These are phyloP conservation scores for Acanthiza pusilla DNA, from an alignment of 2,797 vertebrate genomes.

Conservation along the genomic window DNA sequence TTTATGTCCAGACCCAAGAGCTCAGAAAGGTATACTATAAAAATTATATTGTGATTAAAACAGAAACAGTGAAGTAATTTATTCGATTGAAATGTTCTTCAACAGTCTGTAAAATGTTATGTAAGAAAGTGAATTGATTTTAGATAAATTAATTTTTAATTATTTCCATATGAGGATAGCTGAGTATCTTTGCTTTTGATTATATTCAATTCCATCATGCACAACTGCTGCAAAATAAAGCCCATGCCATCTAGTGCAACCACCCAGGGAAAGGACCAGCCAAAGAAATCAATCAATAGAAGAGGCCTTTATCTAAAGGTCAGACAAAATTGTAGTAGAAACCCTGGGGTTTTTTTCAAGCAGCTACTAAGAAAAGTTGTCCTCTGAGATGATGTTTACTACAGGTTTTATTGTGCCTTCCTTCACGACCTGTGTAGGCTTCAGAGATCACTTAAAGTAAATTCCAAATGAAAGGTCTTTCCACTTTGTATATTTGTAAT, in stretches of 20 bases:
- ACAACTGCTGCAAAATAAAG: background rate
- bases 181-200: background rate
- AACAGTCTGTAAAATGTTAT: background rate
- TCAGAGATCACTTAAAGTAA: background rate
- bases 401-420: background rate
- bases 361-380: background rate
- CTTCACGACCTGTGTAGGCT: background rate
- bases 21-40: background rate
- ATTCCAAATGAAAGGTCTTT: conserved; percentile 9
- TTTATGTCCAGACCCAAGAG: background rate
- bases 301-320: conserved; percentile 25
- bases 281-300: background rate
- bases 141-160: background rate
- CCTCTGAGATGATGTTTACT: background rate
- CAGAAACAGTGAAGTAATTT: background rate
- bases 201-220: background rate
- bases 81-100: background rate
- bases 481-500: background rate
- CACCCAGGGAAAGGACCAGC: background rate
- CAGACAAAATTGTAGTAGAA: background rate
- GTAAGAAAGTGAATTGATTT: background rate
- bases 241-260: background rate
- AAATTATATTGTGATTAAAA: background rate
- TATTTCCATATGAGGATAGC: background rate
- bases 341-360: background rate